phyloP scores from a whole-genome alignment of 2,797 vertebrate species.

The Rachycentron canadum region DNA sequence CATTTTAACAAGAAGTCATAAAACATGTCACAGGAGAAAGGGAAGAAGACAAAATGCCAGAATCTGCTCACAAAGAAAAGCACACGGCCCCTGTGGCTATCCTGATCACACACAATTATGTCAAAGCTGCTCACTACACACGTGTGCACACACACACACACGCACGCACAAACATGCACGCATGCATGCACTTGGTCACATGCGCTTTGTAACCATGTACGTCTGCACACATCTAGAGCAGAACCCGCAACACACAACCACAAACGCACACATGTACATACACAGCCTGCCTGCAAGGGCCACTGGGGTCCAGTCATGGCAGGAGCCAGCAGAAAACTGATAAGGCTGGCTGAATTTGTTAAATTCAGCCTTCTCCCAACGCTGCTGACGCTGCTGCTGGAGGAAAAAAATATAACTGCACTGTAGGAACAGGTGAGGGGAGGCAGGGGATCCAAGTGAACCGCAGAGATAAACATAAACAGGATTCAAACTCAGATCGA shows the following conservation, averaged over 20 bases:
- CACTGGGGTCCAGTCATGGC: constrained; percentile 64
- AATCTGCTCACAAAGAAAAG: constrained; percentile 61
- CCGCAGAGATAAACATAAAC: constrained; percentile 61
- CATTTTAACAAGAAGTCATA: constrained; percentile 82
- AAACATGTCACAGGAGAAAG: constrained; percentile 70
- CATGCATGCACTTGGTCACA: constrained; percentile 42
- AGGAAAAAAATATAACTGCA: constrained; percentile 46
- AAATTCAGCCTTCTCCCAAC: constrained; percentile 49
- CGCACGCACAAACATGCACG: constrained; percentile 18
- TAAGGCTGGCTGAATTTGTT: constrained; percentile 73
- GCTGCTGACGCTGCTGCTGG: constrained; percentile 48
- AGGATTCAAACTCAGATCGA: constrained; percentile 34
- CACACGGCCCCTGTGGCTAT: constrained; percentile 61
- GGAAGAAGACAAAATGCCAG: constrained; percentile 66
- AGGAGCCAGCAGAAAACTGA: constrained; percentile 66
- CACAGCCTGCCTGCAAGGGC: constrained; percentile 53
- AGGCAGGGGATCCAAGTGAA: constrained; percentile 48
- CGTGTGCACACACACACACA: constrained; percentile 20
- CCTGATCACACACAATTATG: constrained; percentile 81
- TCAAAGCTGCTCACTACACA: constrained; percentile 58
- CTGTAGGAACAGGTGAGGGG: constrained; percentile 69
- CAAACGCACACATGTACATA: constrained; percentile 23
- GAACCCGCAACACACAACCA: not conserved
- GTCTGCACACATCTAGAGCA: constrained; percentile 14
- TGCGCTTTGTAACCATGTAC: constrained; percentile 28